Evolutionary conservation across 2,797 vertebrate genomes (phyloP).

Genomic region (Mastacembelus armatus): DNA sequence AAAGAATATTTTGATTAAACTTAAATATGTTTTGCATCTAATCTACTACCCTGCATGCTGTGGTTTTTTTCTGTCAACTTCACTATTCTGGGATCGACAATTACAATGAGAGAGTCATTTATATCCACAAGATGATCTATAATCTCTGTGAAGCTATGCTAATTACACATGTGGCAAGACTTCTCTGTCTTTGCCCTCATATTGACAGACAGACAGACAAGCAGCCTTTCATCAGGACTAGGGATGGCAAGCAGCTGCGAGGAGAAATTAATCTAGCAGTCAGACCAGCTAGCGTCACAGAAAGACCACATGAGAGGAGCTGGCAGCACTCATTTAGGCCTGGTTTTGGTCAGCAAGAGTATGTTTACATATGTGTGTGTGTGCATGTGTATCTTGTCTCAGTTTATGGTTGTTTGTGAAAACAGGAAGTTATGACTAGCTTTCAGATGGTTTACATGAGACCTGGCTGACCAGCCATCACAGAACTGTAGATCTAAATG

Average conservation of each 20-base stretch:
- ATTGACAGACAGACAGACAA: constrained; percentile 68
- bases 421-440: constrained; percentile 83
- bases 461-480: constrained; percentile 52
- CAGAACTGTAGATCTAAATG: constrained; percentile 44
- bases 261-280: constrained; percentile 67
- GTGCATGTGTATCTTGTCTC: constrained; percentile 49
- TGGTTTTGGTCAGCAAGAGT: constrained; percentile 74
- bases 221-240: constrained; percentile 78
- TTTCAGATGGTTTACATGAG: constrained; percentile 78
- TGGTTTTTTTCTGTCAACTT: constrained; percentile 61
- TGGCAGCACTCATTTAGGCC: constrained; percentile 67
- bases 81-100: constrained; percentile 63
- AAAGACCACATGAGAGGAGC: constrained; percentile 82
- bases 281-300: constrained; percentile 72
- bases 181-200: constrained; percentile 62
- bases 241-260: constrained; percentile 81
- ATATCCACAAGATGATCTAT: constrained; percentile 67
- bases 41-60: constrained; percentile 54
- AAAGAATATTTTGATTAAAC: constrained; percentile 75
- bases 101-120: constrained; percentile 66
- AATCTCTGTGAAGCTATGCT: constrained; percentile 73
- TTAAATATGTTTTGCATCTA: constrained; percentile 73
- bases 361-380: constrained; percentile 57
- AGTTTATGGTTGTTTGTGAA: constrained; percentile 76
- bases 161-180: constrained; percentile 77